Evolutionary conservation across 92 coral and sea anemone species (phyloP), one percentile per base, ranked within the genome.

Genomic region (Hydrozoanthus gracilis): DNA sequence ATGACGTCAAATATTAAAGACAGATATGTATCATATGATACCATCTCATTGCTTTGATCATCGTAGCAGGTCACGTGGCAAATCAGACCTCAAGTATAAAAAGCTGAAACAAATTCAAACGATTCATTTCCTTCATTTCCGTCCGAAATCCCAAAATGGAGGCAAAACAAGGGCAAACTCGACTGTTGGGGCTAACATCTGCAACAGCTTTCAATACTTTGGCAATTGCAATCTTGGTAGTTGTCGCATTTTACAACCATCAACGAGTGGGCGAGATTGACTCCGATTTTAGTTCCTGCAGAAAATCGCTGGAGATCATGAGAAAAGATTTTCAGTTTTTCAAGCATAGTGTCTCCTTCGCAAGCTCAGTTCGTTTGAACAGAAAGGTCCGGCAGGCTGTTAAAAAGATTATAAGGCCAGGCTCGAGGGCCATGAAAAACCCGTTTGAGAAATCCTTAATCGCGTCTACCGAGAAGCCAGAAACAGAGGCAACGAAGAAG

Each of bases 211-310:
- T 45, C 52, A 72, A 72, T 54, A 72, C 51, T 47, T 6, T 72
- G 52, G 0, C 14, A 10, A 72, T 72, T 49, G 18, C 45, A 4
- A 16, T 16, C 56, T 5, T 45, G 51, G 77, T 4, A 44, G 20
- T 73, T 45, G 39, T 14, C 14, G 77, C 13, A 7, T 49, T 73
- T 8, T 13, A 73, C 77, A 47, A 73, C 15, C 54, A 46, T 18
- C 77, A 73, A 49, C 77, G 77, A 46, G 77, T 73, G 9, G 47
- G 52, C 77, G 77, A 73, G 9, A 12, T 45, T 47, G 77, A 47
- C 51, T 73, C 77, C 45, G 10, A 73, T 14, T 27, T 73, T 54
- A 4, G 47, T 15, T 44, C 77, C 8, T 73, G 77, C 47, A 51
- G 13, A 10, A 46, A 73, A 5, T 45, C 27, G 0, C 35, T 13